phyloP scores from a whole-genome alignment of 37 sponge, comb jelly and placozoan genomes.

The Hexactinellida sp. region DNA sequence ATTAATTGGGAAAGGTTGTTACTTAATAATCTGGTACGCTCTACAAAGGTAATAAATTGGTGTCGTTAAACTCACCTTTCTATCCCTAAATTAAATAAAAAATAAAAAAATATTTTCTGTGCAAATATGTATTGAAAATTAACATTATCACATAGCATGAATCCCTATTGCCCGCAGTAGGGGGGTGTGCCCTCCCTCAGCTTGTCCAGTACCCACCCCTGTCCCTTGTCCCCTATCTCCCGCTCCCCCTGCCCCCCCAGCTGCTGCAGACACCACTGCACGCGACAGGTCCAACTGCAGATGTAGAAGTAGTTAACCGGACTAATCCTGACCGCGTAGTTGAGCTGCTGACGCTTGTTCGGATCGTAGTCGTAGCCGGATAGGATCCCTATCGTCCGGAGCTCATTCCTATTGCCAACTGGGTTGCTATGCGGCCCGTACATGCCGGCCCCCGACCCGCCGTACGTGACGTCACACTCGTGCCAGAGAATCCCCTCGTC shows the following conservation, averaged over 20 bases:
- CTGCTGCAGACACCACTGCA: not conserved
- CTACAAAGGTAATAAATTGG: too few relatives aligned
- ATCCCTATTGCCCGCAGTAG: too few relatives aligned
- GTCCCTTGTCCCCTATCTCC: not conserved
- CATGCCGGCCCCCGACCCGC: not conserved
- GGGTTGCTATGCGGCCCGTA: not conserved
- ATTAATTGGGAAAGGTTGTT: too few relatives aligned
- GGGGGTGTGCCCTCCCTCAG: not conserved
- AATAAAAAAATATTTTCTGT: too few relatives aligned
- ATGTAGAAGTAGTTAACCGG: slow-evolving; percentile 9
- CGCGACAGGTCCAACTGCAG: not conserved
- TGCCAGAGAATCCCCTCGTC: not conserved
- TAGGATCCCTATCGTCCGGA: not conserved
- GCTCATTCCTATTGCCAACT: not conserved
- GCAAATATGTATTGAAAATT: too few relatives aligned
- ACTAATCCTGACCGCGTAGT: not conserved
- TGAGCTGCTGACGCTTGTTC: not conserved
- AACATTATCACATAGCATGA: too few relatives aligned
- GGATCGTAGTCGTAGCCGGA: not conserved
- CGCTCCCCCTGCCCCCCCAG: not conserved
- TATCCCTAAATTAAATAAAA: too few relatives aligned
- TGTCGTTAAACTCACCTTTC: too few relatives aligned
- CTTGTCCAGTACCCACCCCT: not conserved
- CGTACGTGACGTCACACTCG: not conserved
- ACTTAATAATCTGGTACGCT: too few relatives aligned